These are phyloP conservation scores for Mactromeris polynyma DNA, from an alignment of 2,888 invertebrate genomes.

Conservation along the genomic window DNA sequence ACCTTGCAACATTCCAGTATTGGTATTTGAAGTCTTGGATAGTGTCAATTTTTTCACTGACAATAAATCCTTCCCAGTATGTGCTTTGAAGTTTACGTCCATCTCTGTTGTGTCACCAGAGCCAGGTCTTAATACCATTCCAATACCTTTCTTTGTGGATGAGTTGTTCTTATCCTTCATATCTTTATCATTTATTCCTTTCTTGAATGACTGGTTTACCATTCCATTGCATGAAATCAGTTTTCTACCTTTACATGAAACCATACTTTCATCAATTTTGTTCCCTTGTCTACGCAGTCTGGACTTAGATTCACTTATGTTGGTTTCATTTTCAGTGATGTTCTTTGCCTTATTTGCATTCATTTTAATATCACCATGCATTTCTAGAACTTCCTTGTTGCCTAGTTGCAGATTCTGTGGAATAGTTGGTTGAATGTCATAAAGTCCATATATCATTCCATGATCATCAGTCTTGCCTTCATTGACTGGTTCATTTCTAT, in stretches of 20 bases:
- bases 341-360: background rate
- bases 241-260: background rate
- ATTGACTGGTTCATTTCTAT: background rate
- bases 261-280: background rate
- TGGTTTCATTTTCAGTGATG: background rate
- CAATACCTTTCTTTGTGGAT: background rate
- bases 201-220: background rate
- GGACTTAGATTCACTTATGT: background rate
- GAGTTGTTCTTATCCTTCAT: conserved; percentile 19
- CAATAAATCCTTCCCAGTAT: background rate
- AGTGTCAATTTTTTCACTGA: background rate
- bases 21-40: background rate
- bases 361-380: background rate
- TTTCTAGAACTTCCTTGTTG: background rate
- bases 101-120: background rate
- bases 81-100: background rate
- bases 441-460: background rate
- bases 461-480: background rate
- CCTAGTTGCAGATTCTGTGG: background rate
- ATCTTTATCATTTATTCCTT: background rate
- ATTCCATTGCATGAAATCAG: background rate
- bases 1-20: background rate
- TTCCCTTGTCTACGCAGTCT: background rate
- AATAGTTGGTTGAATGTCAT: background rate
- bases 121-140: background rate